These are phyloP conservation scores for Hystrix cristata DNA, from an alignment of 2,113 vertebrate genomes.

Conservation along the genomic window DNA sequence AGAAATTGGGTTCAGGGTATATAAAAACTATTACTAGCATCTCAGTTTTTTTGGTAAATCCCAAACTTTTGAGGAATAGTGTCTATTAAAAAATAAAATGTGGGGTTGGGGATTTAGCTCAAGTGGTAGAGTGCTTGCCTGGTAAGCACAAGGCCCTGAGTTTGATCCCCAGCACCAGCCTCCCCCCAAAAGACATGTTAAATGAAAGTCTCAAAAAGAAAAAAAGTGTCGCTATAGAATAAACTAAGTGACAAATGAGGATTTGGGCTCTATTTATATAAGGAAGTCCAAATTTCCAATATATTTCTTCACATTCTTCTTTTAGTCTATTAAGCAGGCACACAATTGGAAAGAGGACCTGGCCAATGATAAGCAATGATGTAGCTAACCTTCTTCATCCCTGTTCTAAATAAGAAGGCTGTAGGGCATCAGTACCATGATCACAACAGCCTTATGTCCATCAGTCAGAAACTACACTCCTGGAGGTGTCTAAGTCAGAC, in stretches of 20 bases:
- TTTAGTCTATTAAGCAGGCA: background rate
- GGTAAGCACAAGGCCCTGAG: no score
- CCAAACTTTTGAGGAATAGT: background rate
- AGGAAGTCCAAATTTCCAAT: background rate
- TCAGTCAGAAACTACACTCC: background rate
- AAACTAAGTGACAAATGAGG: background rate
- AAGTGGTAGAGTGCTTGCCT: no score
- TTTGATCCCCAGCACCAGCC: no score
- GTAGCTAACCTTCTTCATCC: background rate
- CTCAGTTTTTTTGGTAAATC: background rate
- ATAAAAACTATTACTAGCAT: background rate
- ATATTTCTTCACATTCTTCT: background rate
- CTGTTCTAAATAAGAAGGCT: background rate
- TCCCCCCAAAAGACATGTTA: no score
- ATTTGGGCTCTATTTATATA: background rate
- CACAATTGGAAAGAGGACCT: background rate
- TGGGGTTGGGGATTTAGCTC: no score
- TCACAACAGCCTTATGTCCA: background rate
- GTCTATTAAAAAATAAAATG: constrained; percentile 5
- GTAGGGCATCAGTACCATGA: background rate
- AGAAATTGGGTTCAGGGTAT: background rate
- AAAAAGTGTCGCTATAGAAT: background rate
- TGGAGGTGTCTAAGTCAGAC: background rate
- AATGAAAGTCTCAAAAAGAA: background rate
- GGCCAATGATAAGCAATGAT: background rate